Base-by-base conservation (phyloP, 2,888 invertebrate species). In the Ptychoptera albimana region DNA sequence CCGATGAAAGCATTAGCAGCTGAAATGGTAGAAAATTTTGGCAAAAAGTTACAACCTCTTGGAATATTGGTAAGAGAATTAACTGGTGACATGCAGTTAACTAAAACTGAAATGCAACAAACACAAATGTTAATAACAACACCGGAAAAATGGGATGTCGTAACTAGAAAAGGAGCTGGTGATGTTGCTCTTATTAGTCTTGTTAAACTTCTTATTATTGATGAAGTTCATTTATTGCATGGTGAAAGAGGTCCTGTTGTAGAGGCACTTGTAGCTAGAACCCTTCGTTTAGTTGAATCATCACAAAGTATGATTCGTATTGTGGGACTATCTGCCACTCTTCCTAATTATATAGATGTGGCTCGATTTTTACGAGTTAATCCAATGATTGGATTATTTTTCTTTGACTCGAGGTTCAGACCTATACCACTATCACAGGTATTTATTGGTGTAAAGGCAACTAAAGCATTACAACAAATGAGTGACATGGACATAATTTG, bases 71-170 rank as follows among this genome's bases (percentile, higher is more conserved):
- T 99, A 0, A 73, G 82, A 43, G 98, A 99, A 63, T 67, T 96
- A 51, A 99, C 98, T 0, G 98, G 98, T 12, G 98, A 99, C 61
- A 98, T 97, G 88, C 92, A 94, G 55, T 68, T 99, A 13, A 89
- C 92, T 0, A 93, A 93, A 63, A 71, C 77, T 5, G 97, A 99
- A 66, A 91, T 99, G 47, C 76, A 82, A 39, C 82, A 89, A 57
- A 98, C 98, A 0, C 96, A 97, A 67, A 93, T 98, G 82, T 74
- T 99, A 39, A 89, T 99, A 2, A 92, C 96, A 2, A 99, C 98
- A 0, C 98, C 98, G 0, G 98, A 99, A 66, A 99, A 99, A 58
- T 98, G 98, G 97, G 98, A 99, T 62, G 94, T 99, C 7, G 92
- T 98, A 2, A 97, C 97, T 0, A 73, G 98, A 51, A 99, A 99